Base-by-base conservation (phyloP, 2,113 vertebrate genomes). In the Pholis gunnellus region DNA sequence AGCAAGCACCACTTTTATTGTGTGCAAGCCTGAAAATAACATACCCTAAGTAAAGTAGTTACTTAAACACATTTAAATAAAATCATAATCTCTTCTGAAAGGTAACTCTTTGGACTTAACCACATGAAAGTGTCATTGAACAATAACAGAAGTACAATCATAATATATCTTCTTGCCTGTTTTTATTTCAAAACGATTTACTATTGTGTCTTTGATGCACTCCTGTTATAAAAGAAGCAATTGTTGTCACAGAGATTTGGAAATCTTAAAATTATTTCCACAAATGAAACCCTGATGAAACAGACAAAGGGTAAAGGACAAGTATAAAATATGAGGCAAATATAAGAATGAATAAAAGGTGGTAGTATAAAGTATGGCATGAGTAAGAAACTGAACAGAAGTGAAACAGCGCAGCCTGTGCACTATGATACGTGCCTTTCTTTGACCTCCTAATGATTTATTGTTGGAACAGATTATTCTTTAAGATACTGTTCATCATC, bases 401-500 rank as follows among this genome's bases (percentile, higher is more conserved):
- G 18, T 63, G 14, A 54, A 66, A 36, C 11, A 64, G 46, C 8
- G 18, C 1, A 54, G 52, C 22, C 59, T 63, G 50, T 75, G 48
- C 31, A 27, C 15, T 29, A 3, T n/a, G 48, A 52, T 46, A 64
- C 29, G 18, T 34, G 3, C 29, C 68, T 50, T 66, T 42, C 46
- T 25, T 68, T 79, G 17, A 5, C 25, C 9, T 68, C 10, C 7
- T 60, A 7, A 56, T 71, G 61, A 79, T 81, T 76, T 76, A 81
- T 72, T n/a, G 61, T 78, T 52, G 48, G 15, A 78, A 31, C 5
- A 34, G 34, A 70, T 84, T 78, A 22, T 67, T 78, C 29, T 73
- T 69, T 76, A 52, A 75, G 13, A 72, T 79, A 59, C 18, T 38
- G 57, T 81, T 78, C 73, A 88, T 90, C 81, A 64, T 60, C 70